Evolutionary conservation across 2,113 vertebrate species (phyloP).

Genomic region (Ammodytes marinus): DNA sequence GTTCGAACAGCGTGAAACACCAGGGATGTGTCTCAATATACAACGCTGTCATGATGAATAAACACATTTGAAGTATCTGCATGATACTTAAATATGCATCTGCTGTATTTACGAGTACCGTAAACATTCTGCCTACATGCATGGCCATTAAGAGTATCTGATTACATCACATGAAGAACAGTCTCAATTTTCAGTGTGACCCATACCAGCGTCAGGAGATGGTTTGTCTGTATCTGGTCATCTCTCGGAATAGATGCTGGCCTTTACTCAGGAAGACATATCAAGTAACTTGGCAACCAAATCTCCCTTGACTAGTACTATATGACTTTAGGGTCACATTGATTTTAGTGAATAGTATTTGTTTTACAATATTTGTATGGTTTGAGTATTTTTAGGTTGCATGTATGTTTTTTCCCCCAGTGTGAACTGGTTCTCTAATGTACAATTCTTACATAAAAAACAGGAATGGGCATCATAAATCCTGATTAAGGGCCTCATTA

Average conservation of each 20-base stretch:
- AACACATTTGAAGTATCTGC: neutral
- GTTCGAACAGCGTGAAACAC: neutral
- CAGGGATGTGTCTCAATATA: neutral
- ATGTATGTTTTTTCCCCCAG: neutral
- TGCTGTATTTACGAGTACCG: slow-evolving; percentile 40
- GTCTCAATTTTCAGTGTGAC: slow-evolving; percentile 73
- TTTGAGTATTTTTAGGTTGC: neutral
- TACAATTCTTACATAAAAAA: neutral
- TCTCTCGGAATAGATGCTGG: slow-evolving; percentile 83
- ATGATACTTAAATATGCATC: neutral
- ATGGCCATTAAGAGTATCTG: slow-evolving; percentile 81
- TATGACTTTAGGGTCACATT: slow-evolving; percentile 31
- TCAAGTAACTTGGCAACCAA: slow-evolving; percentile 57
- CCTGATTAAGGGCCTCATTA: neutral
- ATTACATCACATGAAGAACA: slow-evolving; percentile 71
- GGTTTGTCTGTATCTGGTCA: slow-evolving; percentile 67
- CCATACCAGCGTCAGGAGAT: slow-evolving; percentile 36
- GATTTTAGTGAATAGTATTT: slow-evolving; percentile 15
- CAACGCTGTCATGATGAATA: neutral
- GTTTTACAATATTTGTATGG: neutral
- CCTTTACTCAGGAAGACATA: slow-evolving; percentile 73
- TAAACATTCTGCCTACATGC: slow-evolving; percentile 53
- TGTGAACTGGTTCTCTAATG: neutral
- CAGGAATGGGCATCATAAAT: neutral
- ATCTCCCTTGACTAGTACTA: slow-evolving; percentile 17